A percentile compares a stretch with the other conserved stretches of the same genome.
These are phyloP conservation scores for Colius striatus DNA, from an alignment of 2,113 vertebrate genomes.

Conservation along the genomic window DNA sequence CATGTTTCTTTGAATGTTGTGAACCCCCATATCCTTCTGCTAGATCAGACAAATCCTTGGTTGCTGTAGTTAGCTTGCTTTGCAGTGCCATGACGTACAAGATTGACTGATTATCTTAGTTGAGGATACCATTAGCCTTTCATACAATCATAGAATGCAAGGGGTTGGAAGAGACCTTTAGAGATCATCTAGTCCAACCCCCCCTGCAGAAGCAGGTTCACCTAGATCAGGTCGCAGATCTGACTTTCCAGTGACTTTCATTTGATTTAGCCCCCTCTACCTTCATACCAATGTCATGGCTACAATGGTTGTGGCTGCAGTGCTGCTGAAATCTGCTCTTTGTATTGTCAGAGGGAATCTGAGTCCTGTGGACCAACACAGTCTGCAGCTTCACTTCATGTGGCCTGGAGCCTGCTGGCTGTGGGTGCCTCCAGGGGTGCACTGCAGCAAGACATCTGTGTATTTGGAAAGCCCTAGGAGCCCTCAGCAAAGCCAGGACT, in stretches of 20 bases:
- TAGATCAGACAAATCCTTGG: not conserved
- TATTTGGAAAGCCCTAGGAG: not conserved
- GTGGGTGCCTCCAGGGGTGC: not conserved
- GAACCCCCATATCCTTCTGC: not conserved
- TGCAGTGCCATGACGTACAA: accelerated
- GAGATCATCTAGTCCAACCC: too few species aligned
- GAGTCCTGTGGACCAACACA: not conserved
- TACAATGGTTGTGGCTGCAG: accelerated
- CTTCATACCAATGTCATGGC: too few species aligned
- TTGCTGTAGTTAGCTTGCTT: not conserved
- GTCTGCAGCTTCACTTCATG: not conserved
- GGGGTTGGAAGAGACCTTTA: too few species aligned
- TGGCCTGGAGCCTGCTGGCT: not conserved
- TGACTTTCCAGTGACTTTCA: not conserved
- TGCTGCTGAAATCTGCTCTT: not conserved
- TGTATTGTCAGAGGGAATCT: accelerated
- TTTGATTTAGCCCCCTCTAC: not conserved
- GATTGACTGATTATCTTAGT: not conserved
- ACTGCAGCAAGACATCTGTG: accelerated
- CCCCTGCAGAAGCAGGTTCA: too few species aligned
- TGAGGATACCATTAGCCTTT: not conserved
- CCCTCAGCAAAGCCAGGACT: not conserved
- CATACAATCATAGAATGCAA: too few species aligned
- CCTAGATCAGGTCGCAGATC: too few species aligned
- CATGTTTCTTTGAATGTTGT: not conserved